A percentile compares a stretch with the other conserved stretches of the same genome.
Conservation (phyloP, 2,888 invertebrate species). For the Phytoseiulus persimilis region DNA sequence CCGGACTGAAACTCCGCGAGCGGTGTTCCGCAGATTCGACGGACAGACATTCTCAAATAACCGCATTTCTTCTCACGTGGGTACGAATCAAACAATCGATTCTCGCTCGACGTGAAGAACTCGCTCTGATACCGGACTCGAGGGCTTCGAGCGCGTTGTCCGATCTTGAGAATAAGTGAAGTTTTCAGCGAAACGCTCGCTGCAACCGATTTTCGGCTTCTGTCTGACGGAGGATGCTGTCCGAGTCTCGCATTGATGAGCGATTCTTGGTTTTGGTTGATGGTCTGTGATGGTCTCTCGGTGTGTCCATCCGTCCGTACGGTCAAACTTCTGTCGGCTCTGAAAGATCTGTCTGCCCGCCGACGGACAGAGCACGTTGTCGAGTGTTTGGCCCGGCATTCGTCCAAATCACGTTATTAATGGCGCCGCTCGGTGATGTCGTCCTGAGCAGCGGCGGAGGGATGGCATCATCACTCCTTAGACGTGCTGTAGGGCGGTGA, state of each 20-base stretch:
- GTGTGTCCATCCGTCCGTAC: background rate
- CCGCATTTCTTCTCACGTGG: too few species aligned
- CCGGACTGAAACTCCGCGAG: too few species aligned
- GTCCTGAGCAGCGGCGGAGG: background rate
- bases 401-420: conserved; percentile 38
- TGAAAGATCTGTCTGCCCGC: background rate
- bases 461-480: background rate
- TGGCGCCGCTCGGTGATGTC: background rate
- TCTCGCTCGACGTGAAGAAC: too few species aligned
- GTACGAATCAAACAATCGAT: too few species aligned
- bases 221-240: background rate
- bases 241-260: background rate
- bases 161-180: too few species aligned
- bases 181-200: too few species aligned
- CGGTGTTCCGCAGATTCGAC: too few species aligned
- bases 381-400: background rate
- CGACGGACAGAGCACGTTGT: background rate
- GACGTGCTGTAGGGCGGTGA: background rate
- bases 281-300: conserved; percentile 5
- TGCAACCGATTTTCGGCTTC: too few species aligned
- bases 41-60: too few species aligned
- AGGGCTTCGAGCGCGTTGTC: too few species aligned
- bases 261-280: background rate
- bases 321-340: background rate
- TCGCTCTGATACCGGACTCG: too few species aligned